phyloP scores from a whole-genome alignment of 2,113 vertebrate species.

The Hymenochirus boettgeri region DNA sequence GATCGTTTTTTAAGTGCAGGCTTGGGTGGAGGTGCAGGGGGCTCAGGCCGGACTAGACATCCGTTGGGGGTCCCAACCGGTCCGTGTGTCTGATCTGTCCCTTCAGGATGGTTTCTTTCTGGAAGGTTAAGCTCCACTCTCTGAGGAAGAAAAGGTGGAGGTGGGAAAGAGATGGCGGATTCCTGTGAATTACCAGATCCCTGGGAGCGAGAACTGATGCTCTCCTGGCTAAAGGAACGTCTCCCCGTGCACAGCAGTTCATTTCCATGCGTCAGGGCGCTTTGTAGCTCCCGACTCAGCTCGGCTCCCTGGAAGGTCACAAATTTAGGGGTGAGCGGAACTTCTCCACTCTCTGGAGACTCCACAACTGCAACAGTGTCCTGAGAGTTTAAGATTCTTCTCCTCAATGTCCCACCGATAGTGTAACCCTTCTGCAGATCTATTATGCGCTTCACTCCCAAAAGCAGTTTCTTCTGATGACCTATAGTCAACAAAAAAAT shows the following conservation, averaged over 20 bases:
- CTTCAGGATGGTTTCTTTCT: constrained; percentile 84
- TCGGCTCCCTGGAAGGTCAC: constrained; percentile 87
- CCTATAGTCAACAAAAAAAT: constrained; percentile 59
- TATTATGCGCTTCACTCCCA: constrained; percentile 85
- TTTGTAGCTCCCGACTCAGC: constrained; percentile 84
- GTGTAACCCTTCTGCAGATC: constrained; percentile 78
- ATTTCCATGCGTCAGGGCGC: constrained; percentile 70
- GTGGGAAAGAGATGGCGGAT: constrained; percentile 47
- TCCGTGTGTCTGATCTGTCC: constrained; percentile 67
- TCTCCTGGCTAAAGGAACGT: constrained; percentile 84
- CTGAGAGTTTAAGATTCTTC: constrained; percentile 59
- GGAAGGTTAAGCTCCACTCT: constrained; percentile 28
- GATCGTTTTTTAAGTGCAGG: constrained; percentile 64
- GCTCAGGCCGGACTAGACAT: constrained; percentile 1
- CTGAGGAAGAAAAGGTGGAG: constrained; percentile 57
- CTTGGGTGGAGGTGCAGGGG: not conserved
- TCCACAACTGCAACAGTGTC: constrained; percentile 80
- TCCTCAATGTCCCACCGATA: constrained; percentile 66
- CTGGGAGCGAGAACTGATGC: constrained; percentile 77
- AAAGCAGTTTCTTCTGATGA: constrained; percentile 96
- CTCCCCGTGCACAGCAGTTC: constrained; percentile 54
- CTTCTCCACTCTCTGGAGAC: constrained; percentile 68
- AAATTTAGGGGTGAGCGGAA: constrained; percentile 73
- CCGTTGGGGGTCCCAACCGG: constrained; percentile 11
- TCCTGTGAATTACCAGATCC: constrained; percentile 86